Conservation (phyloP, 2,888 invertebrate genomes). For the Watsonalla binaria region DNA sequence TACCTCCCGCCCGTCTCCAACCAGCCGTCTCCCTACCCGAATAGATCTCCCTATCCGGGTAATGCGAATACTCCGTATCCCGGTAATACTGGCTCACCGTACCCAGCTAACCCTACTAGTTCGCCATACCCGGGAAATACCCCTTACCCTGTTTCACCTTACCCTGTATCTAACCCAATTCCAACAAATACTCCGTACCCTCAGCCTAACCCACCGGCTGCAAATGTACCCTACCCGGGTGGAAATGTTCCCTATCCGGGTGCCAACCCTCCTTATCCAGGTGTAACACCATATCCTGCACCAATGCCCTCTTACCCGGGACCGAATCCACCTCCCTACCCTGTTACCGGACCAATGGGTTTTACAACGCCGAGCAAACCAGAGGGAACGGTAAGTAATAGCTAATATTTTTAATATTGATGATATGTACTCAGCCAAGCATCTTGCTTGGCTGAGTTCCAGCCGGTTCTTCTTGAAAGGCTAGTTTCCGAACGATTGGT, state of each 20-base stretch:
- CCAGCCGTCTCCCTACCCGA: slow-evolving; percentile 31
- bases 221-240: too few species aligned
- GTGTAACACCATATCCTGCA: neutral
- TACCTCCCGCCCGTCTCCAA: slow-evolving; percentile 27
- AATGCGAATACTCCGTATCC: slow-evolving; percentile 13
- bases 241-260: too few species aligned
- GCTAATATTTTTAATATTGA: too few species aligned
- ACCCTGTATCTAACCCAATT: slow-evolving; percentile 21
- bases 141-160: slow-evolving; percentile 1
- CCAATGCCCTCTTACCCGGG: slow-evolving; percentile 4
- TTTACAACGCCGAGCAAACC: neutral
- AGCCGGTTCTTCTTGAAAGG: too few species aligned
- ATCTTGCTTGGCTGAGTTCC: too few species aligned
- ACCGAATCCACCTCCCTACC: slow-evolving; percentile 9
- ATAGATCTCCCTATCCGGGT: slow-evolving; percentile 4
- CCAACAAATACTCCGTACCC: neutral
- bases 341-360: neutral
- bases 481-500: too few species aligned
- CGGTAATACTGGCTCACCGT: neutral
- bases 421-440: too few species aligned
- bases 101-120: neutral
- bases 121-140: neutral
- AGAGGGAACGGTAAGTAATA: neutral
- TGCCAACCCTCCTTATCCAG: slow-evolving; percentile 14
- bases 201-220: too few species aligned